Percentiles rank a stretch among this genome's conserved stretches.
Conservation (phyloP, 2,797 vertebrate genomes). For the Trachurus trachurus region DNA sequence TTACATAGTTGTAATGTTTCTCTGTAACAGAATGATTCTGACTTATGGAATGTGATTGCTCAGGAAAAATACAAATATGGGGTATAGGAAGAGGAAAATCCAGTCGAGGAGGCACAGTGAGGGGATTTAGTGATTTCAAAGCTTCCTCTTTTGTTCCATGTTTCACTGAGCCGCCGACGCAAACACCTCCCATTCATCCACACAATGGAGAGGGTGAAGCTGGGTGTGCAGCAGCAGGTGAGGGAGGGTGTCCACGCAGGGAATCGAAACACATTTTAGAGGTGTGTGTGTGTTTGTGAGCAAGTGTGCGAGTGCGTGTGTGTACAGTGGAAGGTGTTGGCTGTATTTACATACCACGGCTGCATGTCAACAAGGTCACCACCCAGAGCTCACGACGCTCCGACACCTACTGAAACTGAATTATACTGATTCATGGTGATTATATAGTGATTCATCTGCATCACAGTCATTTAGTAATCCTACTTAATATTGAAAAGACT, state of each 20-base stretch:
- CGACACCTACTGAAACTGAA: background rate
- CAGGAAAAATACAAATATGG: background rate
- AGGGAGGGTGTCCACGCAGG: background rate
- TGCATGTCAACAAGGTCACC: conserved; percentile 39
- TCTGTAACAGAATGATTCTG: conserved; percentile 15
- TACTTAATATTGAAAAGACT: background rate
- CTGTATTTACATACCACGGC: conserved; percentile 42
- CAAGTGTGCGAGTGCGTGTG: too few species aligned
- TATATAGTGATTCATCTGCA: background rate
- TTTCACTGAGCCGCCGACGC: conserved; percentile 5
- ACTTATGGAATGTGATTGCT: background rate
- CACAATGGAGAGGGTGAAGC: conserved; percentile 49
- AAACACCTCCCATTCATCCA: conserved; percentile 54
- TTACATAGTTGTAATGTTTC: background rate
- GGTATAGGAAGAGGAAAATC: conserved; percentile 5
- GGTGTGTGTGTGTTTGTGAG: conserved; percentile 17
- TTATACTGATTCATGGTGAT: background rate
- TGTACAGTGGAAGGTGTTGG: conserved; percentile 43
- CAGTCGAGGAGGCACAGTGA: background rate
- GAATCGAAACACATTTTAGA: conserved; percentile 9
- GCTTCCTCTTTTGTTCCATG: conserved; percentile 19
- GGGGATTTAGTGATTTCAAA: conserved; percentile 29
- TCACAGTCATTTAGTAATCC: background rate
- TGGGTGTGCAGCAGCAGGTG: conserved; percentile 13
- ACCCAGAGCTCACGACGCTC: background rate